Conservation (phyloP, 2,113 vertebrate genomes). For the Chiloscyllium plagiosum region DNA sequence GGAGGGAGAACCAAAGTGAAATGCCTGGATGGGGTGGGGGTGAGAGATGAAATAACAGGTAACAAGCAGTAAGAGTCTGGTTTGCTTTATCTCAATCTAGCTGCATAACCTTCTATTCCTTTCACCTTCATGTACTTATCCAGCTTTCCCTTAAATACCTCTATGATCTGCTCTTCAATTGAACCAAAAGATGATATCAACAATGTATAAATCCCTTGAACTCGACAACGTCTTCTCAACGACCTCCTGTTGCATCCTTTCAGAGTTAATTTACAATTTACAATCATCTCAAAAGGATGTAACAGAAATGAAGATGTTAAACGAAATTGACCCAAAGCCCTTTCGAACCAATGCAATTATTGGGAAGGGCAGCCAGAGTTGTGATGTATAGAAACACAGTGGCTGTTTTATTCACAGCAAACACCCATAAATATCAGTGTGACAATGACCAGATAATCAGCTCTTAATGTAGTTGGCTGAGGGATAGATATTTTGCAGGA, state of each 20-base stretch:
- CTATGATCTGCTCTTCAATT: neutral
- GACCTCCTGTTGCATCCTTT: neutral
- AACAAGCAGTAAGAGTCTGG: too few relatives aligned
- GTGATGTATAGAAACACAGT: too few relatives aligned
- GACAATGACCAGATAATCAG: neutral
- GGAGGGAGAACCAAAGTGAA: too few relatives aligned
- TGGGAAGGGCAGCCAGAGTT: too few relatives aligned
- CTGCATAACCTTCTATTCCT: too few relatives aligned
- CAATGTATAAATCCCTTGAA: neutral
- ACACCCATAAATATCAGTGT: neutral
- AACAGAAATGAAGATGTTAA: neutral
- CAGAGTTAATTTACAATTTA: neutral
- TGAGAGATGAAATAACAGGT: too few relatives aligned
- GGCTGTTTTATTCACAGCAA: neutral
- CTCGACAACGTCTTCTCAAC: neutral
- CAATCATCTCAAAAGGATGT: too few relatives aligned
- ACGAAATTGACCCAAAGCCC: neutral
- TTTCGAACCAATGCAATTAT: too few relatives aligned
- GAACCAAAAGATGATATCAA: neutral
- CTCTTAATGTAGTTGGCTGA: neutral
- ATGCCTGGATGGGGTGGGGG: too few relatives aligned
- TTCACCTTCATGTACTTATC: too few relatives aligned
- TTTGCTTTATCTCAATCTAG: too few relatives aligned
- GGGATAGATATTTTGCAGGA: neutral
- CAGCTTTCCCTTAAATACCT: too few relatives aligned